Evolutionary conservation across 2,113 vertebrate species (phyloP).

Genomic region (Chlamydotis undulata): DNA sequence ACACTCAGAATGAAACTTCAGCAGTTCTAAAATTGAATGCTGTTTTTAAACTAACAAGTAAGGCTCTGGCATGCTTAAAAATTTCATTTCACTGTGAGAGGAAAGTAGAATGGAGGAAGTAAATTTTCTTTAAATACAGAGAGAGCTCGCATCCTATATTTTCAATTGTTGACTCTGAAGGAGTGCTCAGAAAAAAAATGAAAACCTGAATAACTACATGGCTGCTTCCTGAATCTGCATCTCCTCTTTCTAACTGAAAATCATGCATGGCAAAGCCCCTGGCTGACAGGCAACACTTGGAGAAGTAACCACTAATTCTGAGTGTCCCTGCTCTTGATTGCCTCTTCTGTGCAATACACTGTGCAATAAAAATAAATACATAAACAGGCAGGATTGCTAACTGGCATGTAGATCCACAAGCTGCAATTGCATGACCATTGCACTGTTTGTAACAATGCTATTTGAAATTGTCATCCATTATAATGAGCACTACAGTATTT

Average conservation of each 20-base stretch:
- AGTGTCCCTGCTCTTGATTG: neutral
- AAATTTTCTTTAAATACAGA: neutral
- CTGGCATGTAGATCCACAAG: neutral
- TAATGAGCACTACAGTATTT: neutral
- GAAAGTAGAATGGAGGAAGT: neutral
- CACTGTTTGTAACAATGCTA: neutral
- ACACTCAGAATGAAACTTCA: neutral
- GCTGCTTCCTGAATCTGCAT: neutral
- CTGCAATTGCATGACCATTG: neutral
- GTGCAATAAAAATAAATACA: neutral
- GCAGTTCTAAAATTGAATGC: neutral
- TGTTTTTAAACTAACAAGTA: neutral
- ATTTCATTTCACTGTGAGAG: neutral
- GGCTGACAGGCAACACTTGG: neutral
- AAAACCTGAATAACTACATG: neutral
- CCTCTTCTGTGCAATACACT: neutral
- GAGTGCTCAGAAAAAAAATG: neutral
- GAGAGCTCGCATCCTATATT: neutral
- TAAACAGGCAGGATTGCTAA: neutral
- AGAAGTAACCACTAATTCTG: neutral
- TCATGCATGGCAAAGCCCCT: neutral
- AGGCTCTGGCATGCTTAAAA: neutral
- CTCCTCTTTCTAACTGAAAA: neutral
- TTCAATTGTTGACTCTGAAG: slow-evolving; percentile 9
- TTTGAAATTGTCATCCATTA: neutral